Percentiles rank a stretch among this genome's conserved stretches.
Conservation (phyloP, 2,888 invertebrate genomes). For the Conops quadrifasciatus region DNA sequence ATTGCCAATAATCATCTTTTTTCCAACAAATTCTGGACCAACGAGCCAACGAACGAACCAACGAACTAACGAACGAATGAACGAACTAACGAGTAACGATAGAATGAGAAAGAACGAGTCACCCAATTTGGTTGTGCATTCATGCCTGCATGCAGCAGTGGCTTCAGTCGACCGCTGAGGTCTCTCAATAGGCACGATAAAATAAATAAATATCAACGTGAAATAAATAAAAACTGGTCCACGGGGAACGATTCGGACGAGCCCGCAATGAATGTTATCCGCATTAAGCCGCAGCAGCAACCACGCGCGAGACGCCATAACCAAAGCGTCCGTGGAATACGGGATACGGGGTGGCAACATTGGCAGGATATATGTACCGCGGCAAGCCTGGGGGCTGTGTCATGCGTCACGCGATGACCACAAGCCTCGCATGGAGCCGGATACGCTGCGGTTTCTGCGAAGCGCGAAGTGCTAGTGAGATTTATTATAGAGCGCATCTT, state of each 20-base stretch:
- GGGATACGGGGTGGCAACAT: too few species aligned
- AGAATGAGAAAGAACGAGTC: too few species aligned
- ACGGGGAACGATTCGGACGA: not conserved
- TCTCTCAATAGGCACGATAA: conserved; percentile 9
- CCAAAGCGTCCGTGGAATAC: not conserved
- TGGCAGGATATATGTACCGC: not conserved
- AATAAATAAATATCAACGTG: conserved; percentile 14
- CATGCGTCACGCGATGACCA: not conserved
- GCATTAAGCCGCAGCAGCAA: conserved; percentile 12
- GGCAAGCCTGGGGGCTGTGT: not conserved
- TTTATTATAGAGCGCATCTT: conserved; percentile 28
- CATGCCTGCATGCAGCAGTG: not conserved
- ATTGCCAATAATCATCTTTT: too few species aligned
- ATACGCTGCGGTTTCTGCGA: conserved; percentile 21
- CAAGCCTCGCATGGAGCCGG: conserved; percentile 15
- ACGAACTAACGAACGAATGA: too few species aligned
- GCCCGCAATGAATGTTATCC: conserved; percentile 20
- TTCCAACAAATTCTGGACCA: too few species aligned
- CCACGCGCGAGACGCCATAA: not conserved
- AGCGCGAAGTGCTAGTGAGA: conserved; percentile 33
- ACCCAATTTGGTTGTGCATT: not conserved
- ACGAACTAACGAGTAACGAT: too few species aligned
- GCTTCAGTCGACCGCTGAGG: not conserved
- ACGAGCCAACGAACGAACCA: too few species aligned
- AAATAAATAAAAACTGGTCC: conserved; percentile 13